Percentiles rank a stretch among this genome's conserved stretches.
phyloP scores from a whole-genome alignment of 1,140 invertebrate genomes.

The Drosophila saltans region DNA sequence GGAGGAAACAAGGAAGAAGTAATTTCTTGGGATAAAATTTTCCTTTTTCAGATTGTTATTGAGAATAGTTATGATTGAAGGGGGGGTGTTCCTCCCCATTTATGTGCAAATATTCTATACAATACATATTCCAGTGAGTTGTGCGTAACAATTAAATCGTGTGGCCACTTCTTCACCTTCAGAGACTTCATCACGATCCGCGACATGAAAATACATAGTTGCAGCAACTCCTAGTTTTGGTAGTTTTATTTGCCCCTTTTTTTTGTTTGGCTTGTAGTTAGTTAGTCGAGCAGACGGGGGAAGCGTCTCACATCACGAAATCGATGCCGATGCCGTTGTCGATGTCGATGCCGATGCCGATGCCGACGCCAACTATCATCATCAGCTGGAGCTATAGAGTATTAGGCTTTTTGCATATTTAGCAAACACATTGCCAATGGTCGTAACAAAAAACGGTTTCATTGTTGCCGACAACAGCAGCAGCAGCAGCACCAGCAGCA shows the following conservation, averaged over 20 bases:
- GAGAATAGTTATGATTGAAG: too few relatives aligned
- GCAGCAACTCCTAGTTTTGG: constrained; percentile 48
- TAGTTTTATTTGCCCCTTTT: constrained; percentile 18
- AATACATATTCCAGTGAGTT: neutral
- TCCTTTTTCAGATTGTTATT: too few relatives aligned
- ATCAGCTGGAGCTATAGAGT: constrained; percentile 44
- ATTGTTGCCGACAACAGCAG: constrained; percentile 72
- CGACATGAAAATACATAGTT: constrained; percentile 75
- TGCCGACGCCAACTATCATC: constrained; percentile 51
- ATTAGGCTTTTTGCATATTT: constrained; percentile 74
- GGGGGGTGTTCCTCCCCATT: too few relatives aligned
- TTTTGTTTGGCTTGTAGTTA: constrained; percentile 29
- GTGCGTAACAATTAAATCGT: constrained; percentile 83
- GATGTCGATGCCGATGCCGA: constrained; percentile 7
- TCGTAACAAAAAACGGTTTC: constrained; percentile 81
- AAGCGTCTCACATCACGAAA: constrained; percentile 76
- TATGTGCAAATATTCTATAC: constrained; percentile 1
- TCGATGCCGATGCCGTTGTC: constrained; percentile 60
- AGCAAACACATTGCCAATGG: constrained; percentile 75
- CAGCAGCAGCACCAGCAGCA: constrained; percentile 13
- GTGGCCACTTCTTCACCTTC: constrained; percentile 59
- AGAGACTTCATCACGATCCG: constrained; percentile 79
- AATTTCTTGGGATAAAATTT: too few relatives aligned
- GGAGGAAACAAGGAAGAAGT: too few relatives aligned
- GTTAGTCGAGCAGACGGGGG: constrained; percentile 64